These are phyloP conservation scores for Heterodera schachtii DNA, from an alignment of 1,140 invertebrate genomes.

Conservation along the genomic window DNA sequence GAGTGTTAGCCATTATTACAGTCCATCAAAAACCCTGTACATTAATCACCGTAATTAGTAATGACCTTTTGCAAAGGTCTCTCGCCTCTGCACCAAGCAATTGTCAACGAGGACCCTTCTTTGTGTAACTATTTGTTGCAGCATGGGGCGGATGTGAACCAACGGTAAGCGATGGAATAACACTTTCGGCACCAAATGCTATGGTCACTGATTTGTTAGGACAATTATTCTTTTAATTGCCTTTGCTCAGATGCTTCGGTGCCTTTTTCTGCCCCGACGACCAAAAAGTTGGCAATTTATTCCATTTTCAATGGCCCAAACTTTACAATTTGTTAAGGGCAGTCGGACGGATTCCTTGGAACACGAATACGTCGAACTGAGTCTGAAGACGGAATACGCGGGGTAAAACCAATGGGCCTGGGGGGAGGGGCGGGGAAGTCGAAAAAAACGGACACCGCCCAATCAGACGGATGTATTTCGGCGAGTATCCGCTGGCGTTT, in stretches of 20 bases:
- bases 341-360: slow-evolving; percentile 82
- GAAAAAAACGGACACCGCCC: too few species aligned
- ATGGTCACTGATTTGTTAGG: not conserved
- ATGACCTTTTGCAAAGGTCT: slow-evolving; percentile 43
- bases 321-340: slow-evolving; percentile 60
- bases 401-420: slow-evolving; percentile 71
- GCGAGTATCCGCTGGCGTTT: slow-evolving; percentile 92
- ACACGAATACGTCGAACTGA: slow-evolving; percentile 86
- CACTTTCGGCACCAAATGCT: not conserved
- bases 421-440: too few species aligned
- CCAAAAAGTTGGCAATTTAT: slow-evolving; percentile 74
- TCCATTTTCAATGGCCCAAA: not conserved
- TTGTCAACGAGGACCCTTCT: slow-evolving; percentile 94
- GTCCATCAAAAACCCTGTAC: too few species aligned
- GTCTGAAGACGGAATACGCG: slow-evolving; percentile 82
- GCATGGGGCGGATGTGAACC: slow-evolving; percentile 84
- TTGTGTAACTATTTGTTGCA: slow-evolving; percentile 95
- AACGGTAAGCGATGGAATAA: slow-evolving; percentile 72
- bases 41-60: too few species aligned
- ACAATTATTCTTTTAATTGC: not conserved
- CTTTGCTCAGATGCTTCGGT: slow-evolving; percentile 71
- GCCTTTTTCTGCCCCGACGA: slow-evolving; percentile 97
- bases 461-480: slow-evolving; percentile 86
- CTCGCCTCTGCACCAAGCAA: slow-evolving; percentile 82
- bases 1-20: too few species aligned